phyloP scores from a whole-genome alignment of 2,113 vertebrate genomes.

The Menura novaehollandiae region DNA sequence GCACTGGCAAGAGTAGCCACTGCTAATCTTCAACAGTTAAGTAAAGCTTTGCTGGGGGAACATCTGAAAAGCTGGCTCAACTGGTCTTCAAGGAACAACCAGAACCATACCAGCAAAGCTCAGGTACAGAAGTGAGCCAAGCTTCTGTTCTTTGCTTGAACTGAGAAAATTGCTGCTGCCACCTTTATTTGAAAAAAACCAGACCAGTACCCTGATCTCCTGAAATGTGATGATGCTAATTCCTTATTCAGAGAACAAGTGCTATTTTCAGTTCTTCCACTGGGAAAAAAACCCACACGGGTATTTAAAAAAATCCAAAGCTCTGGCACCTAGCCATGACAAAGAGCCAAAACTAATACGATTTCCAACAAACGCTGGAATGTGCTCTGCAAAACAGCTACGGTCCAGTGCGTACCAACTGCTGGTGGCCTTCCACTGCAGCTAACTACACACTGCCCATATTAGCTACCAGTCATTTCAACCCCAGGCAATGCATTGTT shows the following conservation, averaged over 20 bases:
- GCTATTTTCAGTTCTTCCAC: constrained; percentile 22
- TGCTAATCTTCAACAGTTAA: neutral
- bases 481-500: neutral
- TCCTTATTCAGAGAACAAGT: neutral
- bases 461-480: neutral
- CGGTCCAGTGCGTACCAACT: neutral
- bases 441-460: neutral
- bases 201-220: neutral
- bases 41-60: neutral
- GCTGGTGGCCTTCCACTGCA: neutral
- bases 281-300: rapidly evolving
- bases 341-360: neutral
- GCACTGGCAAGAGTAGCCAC: neutral
- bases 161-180: neutral
- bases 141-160: neutral
- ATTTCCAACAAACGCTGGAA: neutral
- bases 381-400: neutral
- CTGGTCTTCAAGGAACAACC: neutral
- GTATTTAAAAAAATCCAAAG: neutral
- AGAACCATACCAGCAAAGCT: neutral
- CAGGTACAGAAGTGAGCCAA: neutral
- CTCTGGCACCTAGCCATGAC: neutral
- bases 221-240: neutral
- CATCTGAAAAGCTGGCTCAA: neutral
- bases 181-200: neutral